Base-by-base conservation (phyloP, 2,888 invertebrate species). In the Physocephala rufipes region DNA sequence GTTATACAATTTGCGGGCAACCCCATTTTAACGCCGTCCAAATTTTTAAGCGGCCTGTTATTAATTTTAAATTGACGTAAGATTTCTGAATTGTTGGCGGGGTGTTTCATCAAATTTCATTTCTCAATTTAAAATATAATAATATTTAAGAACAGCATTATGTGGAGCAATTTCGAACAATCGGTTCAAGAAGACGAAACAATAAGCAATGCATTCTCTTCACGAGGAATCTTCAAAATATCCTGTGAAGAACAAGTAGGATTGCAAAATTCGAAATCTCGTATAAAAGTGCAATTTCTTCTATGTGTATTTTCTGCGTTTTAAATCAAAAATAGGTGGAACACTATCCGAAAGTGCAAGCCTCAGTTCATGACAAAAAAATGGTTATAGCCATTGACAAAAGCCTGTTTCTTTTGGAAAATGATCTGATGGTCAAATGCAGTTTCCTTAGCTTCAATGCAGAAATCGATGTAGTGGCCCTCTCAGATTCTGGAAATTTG, bases 131-230 rank as follows among this genome's bases (percentile, higher is more conserved):
- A 30, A n/a, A 19, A n/a, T n/a, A n/a, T n/a, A 5, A 30, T 4
- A 45, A 63, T 26, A 66, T 15, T 9, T 36, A 49, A 55, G 43
- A 5, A 47, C 12, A 21, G 55, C 21, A 65, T 21, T 30, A 86
- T 86, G 86, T 86, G 86, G 86, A 82, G 78, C 74, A 82, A 82
- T 75, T 84, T 85, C 66, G 82, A 83, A 53, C 79, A 81, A 21
- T 83, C 82, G 0, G 73, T 79, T 2, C 43, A 77, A 21, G 86
- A 86, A 55, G 86, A 86, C 73, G 84, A 85, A 76, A 85, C 86
- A 21, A 81, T 86, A 13, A 83, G 82, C 45, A 82, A 84, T 79
- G 79, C 80, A 1, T 86, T 85, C 67, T 84, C 82, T 45, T 82
- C 83, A 1, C 82, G 82, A 12, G 84, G 84, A 2, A 78, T 86